Base-by-base conservation (phyloP, 1,140 invertebrate species). In the Pseudomyrmex pallidus region DNA sequence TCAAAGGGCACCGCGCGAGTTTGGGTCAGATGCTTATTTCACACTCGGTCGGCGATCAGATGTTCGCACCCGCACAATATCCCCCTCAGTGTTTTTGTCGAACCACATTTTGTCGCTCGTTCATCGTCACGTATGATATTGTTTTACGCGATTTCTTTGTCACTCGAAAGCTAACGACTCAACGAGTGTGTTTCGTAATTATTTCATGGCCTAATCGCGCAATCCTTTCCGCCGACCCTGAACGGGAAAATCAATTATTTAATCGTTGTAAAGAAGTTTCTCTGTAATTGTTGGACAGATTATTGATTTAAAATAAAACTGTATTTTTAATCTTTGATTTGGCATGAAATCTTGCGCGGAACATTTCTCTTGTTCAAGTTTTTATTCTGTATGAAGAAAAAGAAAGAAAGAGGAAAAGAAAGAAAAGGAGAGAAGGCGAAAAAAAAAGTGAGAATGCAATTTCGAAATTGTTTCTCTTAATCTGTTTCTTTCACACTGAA, bases 1-100 rank as follows among this genome's bases (percentile, higher is more conserved):
- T 46, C 35, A 74, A 74, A 74, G 44, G 52, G 56, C 35, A 59
- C 35, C 54, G 70, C 56, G 17, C 17, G 56, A 12, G 8, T 46
- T 61, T 48, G 35, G n/a, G 22, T 4, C 52, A 76, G n/a, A 22
- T 76, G 74, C 74, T 76, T 52, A 64, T 76, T 76, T 76, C 59
- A 76, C 74, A 76, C 74, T 63, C n/a, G 61, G 61, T 64, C 17
- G 52, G 13, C 22, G n/a, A 76, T 64, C 57, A 62, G 35, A 9
- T 64, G 48, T 76, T 76, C 63, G 52, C 46, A 63, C n/a, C 10
- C 20, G 20, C 22, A 17, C 22, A 35, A 50, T 64, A 15, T 64
- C 13, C 15, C 74, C 52, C 35, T 44, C n/a, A 17, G 13, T 8
- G 8, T 57, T 74, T 73, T 61, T 73, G 20, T 1, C 13, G 25